Conservation (phyloP, 2,113 vertebrate genomes). For the Fukomys damarensis region DNA sequence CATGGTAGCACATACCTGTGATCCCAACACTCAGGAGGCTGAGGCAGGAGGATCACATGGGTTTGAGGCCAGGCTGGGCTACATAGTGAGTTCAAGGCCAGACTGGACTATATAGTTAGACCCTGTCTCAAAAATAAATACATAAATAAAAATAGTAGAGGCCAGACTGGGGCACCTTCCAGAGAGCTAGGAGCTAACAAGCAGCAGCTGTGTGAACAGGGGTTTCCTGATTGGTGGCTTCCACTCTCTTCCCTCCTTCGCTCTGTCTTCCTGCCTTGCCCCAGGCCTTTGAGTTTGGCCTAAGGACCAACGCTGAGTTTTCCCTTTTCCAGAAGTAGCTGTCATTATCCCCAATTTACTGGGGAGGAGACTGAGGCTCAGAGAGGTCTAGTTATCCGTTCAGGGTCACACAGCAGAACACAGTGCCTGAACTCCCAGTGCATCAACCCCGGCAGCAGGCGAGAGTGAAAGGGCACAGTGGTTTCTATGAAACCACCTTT, state of each 20-base stretch:
- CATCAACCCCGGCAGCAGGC: neutral
- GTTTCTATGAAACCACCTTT: neutral
- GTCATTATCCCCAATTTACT: neutral
- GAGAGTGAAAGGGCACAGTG: neutral
- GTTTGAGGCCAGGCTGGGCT: too few species aligned
- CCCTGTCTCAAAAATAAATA: too few species aligned
- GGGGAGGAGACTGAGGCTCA: neutral
- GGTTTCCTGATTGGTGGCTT: neutral
- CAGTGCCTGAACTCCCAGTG: neutral
- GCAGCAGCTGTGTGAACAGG: too few species aligned
- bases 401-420: neutral
- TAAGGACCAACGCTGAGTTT: neutral
- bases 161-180: neutral
- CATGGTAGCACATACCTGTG: too few species aligned
- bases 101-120: too few species aligned
- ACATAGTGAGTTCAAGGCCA: too few species aligned
- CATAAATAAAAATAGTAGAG: too few species aligned
- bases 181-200: neutral
- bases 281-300: neutral
- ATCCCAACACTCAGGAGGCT: too few species aligned
- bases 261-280: neutral
- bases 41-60: too few species aligned
- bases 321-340: neutral
- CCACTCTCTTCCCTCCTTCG: neutral
- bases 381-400: neutral